Base-by-base conservation (phyloP, 2,797 vertebrate species). In the Zenarchopterus dispar region DNA sequence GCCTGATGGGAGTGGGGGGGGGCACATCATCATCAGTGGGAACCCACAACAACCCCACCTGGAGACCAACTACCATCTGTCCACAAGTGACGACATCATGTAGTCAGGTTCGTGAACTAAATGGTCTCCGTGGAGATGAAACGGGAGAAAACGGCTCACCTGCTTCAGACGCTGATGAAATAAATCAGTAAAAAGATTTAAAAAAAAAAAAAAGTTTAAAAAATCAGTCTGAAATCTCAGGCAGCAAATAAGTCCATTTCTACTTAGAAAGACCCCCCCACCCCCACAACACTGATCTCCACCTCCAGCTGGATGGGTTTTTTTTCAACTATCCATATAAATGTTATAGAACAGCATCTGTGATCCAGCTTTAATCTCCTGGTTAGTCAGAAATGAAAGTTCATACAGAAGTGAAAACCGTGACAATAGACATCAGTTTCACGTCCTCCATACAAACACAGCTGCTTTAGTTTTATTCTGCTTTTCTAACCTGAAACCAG, bases 51-150 rank as follows among this genome's bases (percentile, higher is more conserved):
- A 82, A 81, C 62, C 53, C 1, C 60, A 33, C 16, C 15, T 47
- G 49, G 1, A 67, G 47, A 67, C 82, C 60, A 66, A 64, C 72
- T 67, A 73, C 78, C 82, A 82, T 80, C 71, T 79, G 79, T 75
- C 69, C 62, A 16, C 19, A 56, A 56, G 57, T 18, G 2, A 23
- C 22, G 24, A 11, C 48, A 11, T 31, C 6, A 4, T 36, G 67
- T 17, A 51, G 54, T 53, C 58, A 68, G 51, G 67, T 58, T 74
- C 56, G 48, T 11, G 8, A 62, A 59, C 54, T 21, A 64, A 65
- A 68, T 2, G 4, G 47, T 53, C 46, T 48, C 62, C 24, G 9
- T n/a, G 54, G 48, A 54, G 50, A 44, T 73, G 57, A 73, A 72
- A 46, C 11, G 74, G 24, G 18, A 10, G 41, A 6, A 51, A 24